Evolutionary conservation across 2,113 vertebrate genomes (phyloP), one percentile per base, ranked within the genome.

Genomic region (Syrrhaptes paradoxus): DNA sequence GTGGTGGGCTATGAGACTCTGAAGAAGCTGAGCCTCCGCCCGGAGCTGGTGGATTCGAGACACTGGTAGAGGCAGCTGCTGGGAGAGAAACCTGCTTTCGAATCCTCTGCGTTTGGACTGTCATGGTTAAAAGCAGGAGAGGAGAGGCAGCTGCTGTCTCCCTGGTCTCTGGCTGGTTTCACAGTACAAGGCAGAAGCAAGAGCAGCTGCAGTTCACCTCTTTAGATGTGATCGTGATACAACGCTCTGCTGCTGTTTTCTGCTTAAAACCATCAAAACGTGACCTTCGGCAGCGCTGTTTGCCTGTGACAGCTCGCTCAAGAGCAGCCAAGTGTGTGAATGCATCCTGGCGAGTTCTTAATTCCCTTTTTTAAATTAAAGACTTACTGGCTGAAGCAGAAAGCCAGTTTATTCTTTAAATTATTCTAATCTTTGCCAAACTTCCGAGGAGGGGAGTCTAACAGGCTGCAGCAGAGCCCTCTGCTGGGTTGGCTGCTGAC

Each of bases 1-100:
- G 99, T 99, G 90, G 98, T 99, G 58, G 99, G 99, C 3, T 99
- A 99, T 0, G 99, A 99, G 94, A 99, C 99, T 0, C 98, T 99
- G 90, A 99, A 99, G 98, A 99, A 99, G 85, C 98, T 99, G 79
- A 99, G 99, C 96, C 98, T 99, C 38, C 98, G 99, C 7, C 98
- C 98, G 0, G 99, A 99, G 84, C 98, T 99, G 93, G 97, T 99
- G 24, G 98, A 99, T 77, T 98, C 98, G 0, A 98, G 99, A 87
- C 99, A 99, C 96, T 99, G 99, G 99, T 99, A 98, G 90, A 55
- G 66, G 98, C 66, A 45, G n/a, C 38, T 7, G 21, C 10, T 49
- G 72, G 87, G 29, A 32, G 63, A 72, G 81, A 70, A 75, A 83
- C 31, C 49, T 72, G 71, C 59, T 55, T n/a, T 41, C 34, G 85